These are phyloP conservation scores for Ameiurus melas DNA, from an alignment of 2,113 vertebrate species.

Conservation along the genomic window DNA sequence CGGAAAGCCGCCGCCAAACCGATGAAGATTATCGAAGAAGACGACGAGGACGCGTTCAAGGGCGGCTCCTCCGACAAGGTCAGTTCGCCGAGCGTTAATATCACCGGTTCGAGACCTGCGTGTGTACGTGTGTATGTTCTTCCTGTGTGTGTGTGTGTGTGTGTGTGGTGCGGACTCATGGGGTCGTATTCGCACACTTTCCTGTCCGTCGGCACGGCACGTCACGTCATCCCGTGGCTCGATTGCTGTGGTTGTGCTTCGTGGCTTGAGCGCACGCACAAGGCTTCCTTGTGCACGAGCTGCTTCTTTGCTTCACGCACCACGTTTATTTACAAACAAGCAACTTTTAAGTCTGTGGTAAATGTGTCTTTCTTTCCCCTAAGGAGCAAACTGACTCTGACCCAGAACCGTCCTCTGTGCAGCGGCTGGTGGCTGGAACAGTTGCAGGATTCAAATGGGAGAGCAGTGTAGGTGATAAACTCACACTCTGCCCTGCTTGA, in stretches of 20 bases:
- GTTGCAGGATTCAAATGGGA: constrained; percentile 95
- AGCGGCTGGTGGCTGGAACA: constrained; percentile 88
- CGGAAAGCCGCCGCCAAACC: constrained; percentile 74
- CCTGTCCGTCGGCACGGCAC: not conserved
- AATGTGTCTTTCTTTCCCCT: constrained; percentile 70
- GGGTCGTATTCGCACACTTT: not conserved
- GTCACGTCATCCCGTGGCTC: not conserved
- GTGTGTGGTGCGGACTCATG: constrained; percentile 21
- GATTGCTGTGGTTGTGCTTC: constrained; percentile 29
- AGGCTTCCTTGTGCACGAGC: constrained; percentile 23
- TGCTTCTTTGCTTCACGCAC: constrained; percentile 5
- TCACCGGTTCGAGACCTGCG: not conserved
- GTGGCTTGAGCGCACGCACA: constrained; percentile 1
- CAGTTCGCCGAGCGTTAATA: not conserved
- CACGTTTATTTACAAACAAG: not conserved
- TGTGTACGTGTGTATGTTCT: not conserved
- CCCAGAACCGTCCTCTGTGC: constrained; percentile 92
- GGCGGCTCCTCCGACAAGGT: constrained; percentile 95
- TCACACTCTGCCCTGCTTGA: constrained; percentile 61
- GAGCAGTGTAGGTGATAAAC: constrained; percentile 78
- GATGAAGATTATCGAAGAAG: constrained; percentile 75
- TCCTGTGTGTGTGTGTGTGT: constrained; percentile 20
- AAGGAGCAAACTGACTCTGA: constrained; percentile 94
- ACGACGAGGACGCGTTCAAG: constrained; percentile 88
- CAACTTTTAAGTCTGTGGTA: constrained; percentile 59